Conservation (phyloP, 2,797 vertebrate species). For the Schizothorax lantsangensis region DNA sequence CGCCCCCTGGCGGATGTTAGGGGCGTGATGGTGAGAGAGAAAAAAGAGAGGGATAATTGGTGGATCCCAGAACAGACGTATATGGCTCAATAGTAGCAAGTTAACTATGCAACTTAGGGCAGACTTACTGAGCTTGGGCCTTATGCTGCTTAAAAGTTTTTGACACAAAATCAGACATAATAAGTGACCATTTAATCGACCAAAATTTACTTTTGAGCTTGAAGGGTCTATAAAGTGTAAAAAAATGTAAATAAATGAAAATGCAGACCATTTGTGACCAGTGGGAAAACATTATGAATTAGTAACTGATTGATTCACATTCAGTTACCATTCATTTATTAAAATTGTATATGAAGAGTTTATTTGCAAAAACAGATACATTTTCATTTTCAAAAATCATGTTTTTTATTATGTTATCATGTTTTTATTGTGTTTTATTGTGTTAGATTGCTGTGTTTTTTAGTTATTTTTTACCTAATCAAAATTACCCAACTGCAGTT, state of each 20-base stretch:
- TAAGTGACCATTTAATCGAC: background rate
- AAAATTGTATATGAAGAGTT: background rate
- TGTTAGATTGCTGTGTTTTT: too few species aligned
- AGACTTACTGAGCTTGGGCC: constrained; percentile 20
- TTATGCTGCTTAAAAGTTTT: background rate
- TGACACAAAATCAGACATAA: background rate
- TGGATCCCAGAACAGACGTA: background rate
- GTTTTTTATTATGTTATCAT: too few species aligned
- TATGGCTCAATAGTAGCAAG: constrained; percentile 60
- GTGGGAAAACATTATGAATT: background rate
- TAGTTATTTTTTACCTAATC: too few species aligned
- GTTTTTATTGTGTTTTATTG: too few species aligned
- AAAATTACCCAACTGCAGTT: too few species aligned
- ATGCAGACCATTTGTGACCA: background rate
- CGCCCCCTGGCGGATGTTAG: constrained; percentile 16
- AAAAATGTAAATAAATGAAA: background rate
- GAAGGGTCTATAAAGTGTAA: background rate
- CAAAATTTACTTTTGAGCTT: background rate
- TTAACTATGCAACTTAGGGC: constrained; percentile 17
- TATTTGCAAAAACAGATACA: too few species aligned
- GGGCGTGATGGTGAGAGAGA: background rate
- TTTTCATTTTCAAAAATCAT: too few species aligned
- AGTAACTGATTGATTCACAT: background rate
- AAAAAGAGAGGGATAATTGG: background rate
- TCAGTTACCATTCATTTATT: background rate